Evolutionary conservation across 2,888 invertebrate genomes (phyloP), one percentile per base, ranked within the genome.

Genomic region (Timandra comae): DNA sequence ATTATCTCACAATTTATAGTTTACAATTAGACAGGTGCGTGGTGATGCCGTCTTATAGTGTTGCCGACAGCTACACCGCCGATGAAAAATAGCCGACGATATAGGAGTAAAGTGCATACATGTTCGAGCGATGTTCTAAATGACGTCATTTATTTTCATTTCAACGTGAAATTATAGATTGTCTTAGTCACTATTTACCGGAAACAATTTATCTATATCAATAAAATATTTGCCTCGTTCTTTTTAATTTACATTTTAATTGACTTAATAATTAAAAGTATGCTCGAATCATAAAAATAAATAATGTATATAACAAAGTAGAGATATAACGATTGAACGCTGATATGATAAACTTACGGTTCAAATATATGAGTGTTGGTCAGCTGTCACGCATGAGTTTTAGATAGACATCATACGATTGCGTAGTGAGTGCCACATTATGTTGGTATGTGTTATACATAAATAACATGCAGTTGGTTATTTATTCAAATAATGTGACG

Each of bases 401-500:
- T 48, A 63, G 68, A 69, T 70, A 64, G 52, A 51, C 57, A 69
- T 65, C 66, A 55, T 61, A 50, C 46, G 57, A 53, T 73, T 72
- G 66, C 69, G 66, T 56, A 56, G 58, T 54, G 35, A 25, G 30
- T 16, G 16, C 16, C 16, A 16, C 16, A 16, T 16, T 16, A 16
- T 16, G 16, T 16, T 5, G 16, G 16, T 16, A 16, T 55, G 60
- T 54, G 56, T 59, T 64, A 68, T 57, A 56, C 67, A 66, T 72
- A 69, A 63, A 62, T 69, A 62, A 60, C 68, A 77, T 71, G 69
- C 71, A 70, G 77, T 74, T 68, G 67, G 66, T 72, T 77, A 71
- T 76, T 79, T 77, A 80, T 79, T 78, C 68, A 75, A 79, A 76
- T 74, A 67, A 64, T 71, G 72, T 81, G 80, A 76, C 69, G 80